Conservation (phyloP, 2,797 vertebrate genomes). For the Enteromius unitaeniatus region DNA sequence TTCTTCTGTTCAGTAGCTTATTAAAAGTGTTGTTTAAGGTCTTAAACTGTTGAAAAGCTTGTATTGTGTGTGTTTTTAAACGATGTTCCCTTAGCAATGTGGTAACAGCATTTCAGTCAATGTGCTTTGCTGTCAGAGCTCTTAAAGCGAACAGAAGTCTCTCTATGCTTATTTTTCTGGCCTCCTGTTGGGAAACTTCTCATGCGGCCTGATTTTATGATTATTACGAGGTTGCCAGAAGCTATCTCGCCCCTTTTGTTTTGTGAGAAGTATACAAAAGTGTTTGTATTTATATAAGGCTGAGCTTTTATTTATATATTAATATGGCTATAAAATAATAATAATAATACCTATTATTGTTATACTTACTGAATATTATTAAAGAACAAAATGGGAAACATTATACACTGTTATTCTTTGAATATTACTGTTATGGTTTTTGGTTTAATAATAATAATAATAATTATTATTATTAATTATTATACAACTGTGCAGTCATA, state of each 20-base stretch:
- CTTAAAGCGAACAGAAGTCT: slow-evolving; percentile 25
- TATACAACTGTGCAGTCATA: neutral
- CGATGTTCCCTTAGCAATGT: neutral
- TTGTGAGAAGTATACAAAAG: neutral
- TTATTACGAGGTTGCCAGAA: slow-evolving; percentile 5
- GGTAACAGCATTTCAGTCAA: slow-evolving; percentile 11
- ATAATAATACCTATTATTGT: neutral
- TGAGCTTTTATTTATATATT: too few species aligned
- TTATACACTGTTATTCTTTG: neutral
- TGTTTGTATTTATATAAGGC: too few species aligned
- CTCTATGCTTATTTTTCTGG: slow-evolving; percentile 35
- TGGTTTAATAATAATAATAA: neutral
- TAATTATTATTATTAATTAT: neutral
- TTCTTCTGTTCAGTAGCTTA: neutral
- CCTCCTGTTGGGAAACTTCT: slow-evolving; percentile 12
- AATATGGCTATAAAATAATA: too few species aligned
- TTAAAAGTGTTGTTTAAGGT: neutral
- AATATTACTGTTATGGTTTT: neutral
- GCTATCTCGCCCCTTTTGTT: neutral
- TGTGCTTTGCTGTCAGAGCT: slow-evolving; percentile 28
- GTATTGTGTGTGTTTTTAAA: neutral
- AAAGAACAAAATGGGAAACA: neutral
- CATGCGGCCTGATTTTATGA: neutral
- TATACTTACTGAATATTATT: neutral
- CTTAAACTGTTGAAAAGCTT: slow-evolving; percentile 19